Evolutionary conservation across 1,140 invertebrate genomes (phyloP), one percentile per base, ranked within the genome.

Genomic region (Pantala flavescens): DNA sequence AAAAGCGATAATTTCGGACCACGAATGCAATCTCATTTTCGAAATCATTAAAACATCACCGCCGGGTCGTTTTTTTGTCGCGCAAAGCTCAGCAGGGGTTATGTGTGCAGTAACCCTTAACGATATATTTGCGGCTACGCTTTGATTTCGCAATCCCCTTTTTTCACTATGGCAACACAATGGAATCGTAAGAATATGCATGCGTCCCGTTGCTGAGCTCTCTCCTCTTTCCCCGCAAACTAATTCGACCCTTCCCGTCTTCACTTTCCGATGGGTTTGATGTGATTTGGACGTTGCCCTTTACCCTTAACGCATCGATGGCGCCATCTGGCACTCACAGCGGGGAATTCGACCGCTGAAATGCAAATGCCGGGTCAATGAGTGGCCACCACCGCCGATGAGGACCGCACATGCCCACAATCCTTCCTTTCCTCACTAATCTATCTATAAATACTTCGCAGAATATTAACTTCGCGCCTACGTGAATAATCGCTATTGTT

Each of bases 281-380:
- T 63, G 49, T 21, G 49, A 63, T 63, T 63, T 63, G 49, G 49
- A 63, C 49, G 49, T 19, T 63, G n/a, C 49, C 49, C 49, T 21
- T 63, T 63, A 16, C 49, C 49, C 49, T 63, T 63, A 63, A 16
- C 49, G 49, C 49, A 19, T 63, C 49, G 49, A 63, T 63, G 3
- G 49, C 49, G 49, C 49, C 49, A 63, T 63, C 49, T 63, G 49
- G 49, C 49, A 63, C 49, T 63, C 49, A 49, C 43, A 63, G 16
- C 49, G 49, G n/a, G 49, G 49, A 3, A 63, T 16, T 63, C 49
- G 49, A 63, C 49, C 49, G 49, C 49, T 63, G 49, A 63, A 63
- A 63, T 63, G 49, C 49, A 63, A 63, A 63, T 63, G 49, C 49
- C n/a, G 49, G 49, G 49, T 63, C 49, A 63, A 19, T 63, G 49